Conservation (phyloP, 2,113 vertebrate species). For the Chionomys nivalis region DNA sequence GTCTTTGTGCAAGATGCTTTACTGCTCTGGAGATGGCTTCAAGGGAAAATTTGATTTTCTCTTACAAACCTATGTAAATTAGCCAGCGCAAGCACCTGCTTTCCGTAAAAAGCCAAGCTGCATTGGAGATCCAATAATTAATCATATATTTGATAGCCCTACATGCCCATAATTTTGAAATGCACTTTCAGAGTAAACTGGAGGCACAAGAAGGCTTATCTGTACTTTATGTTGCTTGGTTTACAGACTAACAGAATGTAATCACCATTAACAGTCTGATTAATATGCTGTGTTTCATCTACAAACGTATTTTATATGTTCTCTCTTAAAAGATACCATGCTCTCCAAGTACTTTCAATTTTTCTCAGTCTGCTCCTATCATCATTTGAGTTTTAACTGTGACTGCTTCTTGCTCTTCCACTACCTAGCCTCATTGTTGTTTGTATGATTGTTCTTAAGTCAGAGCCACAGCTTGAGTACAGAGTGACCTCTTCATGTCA, state of each 20-base stretch:
- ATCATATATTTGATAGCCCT: slow-evolving; percentile 26
- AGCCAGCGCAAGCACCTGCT: background rate
- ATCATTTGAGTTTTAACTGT: background rate
- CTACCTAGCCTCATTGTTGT: background rate
- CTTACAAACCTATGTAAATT: slow-evolving; percentile 22
- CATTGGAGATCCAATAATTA: slow-evolving; percentile 1
- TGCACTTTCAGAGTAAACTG: background rate
- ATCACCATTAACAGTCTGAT: background rate
- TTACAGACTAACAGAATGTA: background rate
- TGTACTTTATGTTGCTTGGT: background rate
- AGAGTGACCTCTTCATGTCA: background rate
- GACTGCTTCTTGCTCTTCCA: background rate
- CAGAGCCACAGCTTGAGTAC: background rate
- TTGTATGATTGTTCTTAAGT: background rate
- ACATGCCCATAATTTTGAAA: slow-evolving; percentile 33
- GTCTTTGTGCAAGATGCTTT: background rate
- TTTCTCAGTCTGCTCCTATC: background rate
- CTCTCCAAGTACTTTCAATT: background rate
- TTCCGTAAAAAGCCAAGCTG: background rate
- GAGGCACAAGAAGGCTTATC: background rate
- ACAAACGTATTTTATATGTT: background rate
- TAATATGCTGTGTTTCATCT: background rate
- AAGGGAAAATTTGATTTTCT: slow-evolving; percentile 60
- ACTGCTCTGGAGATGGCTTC: slow-evolving; percentile 28
- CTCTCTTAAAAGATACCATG: background rate